These are phyloP conservation scores for Macroglossus sobrinus DNA, from an alignment of 2,113 vertebrate species.

Conservation along the genomic window DNA sequence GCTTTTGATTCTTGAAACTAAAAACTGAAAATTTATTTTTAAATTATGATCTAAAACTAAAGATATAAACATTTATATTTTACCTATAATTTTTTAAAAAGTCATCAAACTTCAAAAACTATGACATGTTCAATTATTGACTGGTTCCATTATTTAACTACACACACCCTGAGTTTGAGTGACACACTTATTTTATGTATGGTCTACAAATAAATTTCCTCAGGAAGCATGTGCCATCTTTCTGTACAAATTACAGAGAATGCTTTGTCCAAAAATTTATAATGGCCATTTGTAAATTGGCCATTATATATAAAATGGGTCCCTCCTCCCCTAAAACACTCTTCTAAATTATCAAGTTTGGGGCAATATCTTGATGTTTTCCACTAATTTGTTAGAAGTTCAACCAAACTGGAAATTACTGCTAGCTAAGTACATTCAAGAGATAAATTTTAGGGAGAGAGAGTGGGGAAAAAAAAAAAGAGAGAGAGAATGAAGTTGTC, in stretches of 20 bases:
- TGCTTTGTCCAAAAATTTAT: neutral
- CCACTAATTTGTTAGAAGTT: neutral
- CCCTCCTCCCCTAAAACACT: neutral
- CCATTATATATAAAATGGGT: neutral
- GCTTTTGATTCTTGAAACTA: neutral
- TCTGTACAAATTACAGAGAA: neutral
- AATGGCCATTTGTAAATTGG: neutral
- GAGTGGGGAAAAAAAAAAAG: neutral
- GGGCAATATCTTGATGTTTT: neutral
- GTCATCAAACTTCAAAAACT: neutral
- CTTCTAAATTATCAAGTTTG: neutral
- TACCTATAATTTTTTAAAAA: neutral
- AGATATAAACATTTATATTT: neutral
- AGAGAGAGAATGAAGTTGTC: neutral
- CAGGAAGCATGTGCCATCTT: neutral
- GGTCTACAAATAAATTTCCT: neutral
- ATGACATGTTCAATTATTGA: neutral
- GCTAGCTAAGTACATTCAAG: neutral
- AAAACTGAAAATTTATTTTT: neutral
- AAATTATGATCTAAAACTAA: slow-evolving; percentile 9
- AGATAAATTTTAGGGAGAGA: neutral
- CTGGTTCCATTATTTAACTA: neutral
- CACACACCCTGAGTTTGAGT: neutral
- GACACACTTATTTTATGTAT: neutral
- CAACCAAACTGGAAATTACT: neutral